These are phyloP conservation scores for Crenuchus spilurus DNA, from an alignment of 2,797 vertebrate genomes.

Conservation along the genomic window DNA sequence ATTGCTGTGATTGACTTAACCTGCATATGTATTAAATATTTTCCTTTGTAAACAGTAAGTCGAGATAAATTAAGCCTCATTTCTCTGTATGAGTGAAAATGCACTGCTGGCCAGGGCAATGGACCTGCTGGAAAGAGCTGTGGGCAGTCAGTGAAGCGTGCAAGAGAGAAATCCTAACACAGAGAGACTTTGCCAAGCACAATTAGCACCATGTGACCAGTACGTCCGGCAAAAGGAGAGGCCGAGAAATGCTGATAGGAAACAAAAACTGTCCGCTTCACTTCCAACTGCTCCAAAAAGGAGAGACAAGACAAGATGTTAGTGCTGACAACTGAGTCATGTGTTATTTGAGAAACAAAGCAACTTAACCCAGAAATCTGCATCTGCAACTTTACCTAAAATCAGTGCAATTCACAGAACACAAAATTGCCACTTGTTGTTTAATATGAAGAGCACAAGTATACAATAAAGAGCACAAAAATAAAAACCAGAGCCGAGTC, in stretches of 20 bases:
- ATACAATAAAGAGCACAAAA: too few species aligned
- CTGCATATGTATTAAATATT: too few species aligned
- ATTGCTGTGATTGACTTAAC: too few species aligned
- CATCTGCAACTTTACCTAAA: background rate
- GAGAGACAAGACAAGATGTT: background rate
- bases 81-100: background rate
- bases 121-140: background rate
- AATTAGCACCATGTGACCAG: conserved; percentile 75
- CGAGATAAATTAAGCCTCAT: too few species aligned
- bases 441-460: too few species aligned
- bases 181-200: conserved; percentile 69
- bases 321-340: background rate
- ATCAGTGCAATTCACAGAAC: too few species aligned
- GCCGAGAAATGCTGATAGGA: conserved; percentile 53
- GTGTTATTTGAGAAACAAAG: background rate
- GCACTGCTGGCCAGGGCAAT: background rate
- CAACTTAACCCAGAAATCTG: background rate
- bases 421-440: too few species aligned
- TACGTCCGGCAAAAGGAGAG: conserved; percentile 49
- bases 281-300: background rate
- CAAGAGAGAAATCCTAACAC: conserved; percentile 57
- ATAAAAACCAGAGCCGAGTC: too few species aligned
- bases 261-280: conserved; percentile 56
- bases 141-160: conserved; percentile 31
- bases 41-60: too few species aligned